Percentiles rank a stretch among this genome's conserved stretches.
phyloP scores from a whole-genome alignment of 2,113 vertebrate genomes.

The Nibea coibor region DNA sequence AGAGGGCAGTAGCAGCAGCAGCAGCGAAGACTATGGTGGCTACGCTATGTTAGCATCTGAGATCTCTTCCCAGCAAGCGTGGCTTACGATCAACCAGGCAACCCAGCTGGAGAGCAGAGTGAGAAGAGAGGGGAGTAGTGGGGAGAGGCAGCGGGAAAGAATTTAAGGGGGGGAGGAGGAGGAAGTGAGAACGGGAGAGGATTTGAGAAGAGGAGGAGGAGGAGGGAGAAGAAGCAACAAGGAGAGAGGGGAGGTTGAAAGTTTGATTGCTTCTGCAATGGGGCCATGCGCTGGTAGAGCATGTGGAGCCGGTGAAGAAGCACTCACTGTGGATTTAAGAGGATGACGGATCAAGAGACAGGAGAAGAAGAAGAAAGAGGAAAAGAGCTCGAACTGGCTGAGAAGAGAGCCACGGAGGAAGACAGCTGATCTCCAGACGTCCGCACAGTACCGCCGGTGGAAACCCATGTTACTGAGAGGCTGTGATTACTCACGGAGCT shows the following conservation, averaged over 20 bases:
- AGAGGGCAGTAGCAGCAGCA: constrained; percentile 55
- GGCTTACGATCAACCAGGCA: constrained; percentile 47
- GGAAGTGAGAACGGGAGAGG: constrained; percentile 33
- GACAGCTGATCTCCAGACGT: constrained; percentile 50
- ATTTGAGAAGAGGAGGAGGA: constrained; percentile 32
- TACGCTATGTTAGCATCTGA: constrained; percentile 33
- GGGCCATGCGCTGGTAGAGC: constrained; percentile 20
- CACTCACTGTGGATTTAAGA: constrained; percentile 49
- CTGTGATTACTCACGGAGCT: constrained; percentile 49
- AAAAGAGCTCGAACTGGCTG: constrained; percentile 18
- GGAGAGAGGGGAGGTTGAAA: constrained; percentile 65
- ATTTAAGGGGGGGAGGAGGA: constrained; percentile 23
- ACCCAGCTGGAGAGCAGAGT: constrained; percentile 46
- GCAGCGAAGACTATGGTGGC: constrained; percentile 29
- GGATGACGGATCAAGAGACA: constrained; percentile 53
- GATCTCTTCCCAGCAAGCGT: constrained; percentile 52
- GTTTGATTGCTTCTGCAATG: constrained; percentile 58
- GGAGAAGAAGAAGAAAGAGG: constrained; percentile 39
- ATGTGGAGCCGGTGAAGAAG: constrained; percentile 40
- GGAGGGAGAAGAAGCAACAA: constrained; percentile 41
- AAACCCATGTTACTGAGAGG: constrained; percentile 74
- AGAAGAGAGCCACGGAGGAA: constrained; percentile 33
- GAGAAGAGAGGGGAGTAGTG: constrained; percentile 23
- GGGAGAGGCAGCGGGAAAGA: constrained; percentile 30
- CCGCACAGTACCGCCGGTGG: constrained; percentile 43